Evolutionary conservation across 92 coral and sea anemone genomes (phyloP), one percentile per base, ranked within the genome.

Genomic region (Anthopleura xanthogrammica): DNA sequence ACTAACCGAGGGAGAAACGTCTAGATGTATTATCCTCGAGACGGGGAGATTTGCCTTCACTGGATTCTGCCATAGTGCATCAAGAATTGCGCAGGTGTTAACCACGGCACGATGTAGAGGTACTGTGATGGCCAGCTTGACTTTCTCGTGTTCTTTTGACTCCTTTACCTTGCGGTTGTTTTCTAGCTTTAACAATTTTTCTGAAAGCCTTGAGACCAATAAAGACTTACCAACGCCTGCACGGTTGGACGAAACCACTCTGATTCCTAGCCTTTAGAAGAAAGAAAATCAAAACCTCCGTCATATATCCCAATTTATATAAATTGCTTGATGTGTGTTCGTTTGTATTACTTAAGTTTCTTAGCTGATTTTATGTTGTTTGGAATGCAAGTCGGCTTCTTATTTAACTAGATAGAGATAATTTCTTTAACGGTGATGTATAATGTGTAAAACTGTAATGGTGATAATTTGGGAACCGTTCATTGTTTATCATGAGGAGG

Each of bases 151-250:
- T 24, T 60, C 72, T 42, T 76, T 24, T 2, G 39, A 16, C 29
- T 87, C 70, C 46, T 60, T 70, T 12, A 85, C 75, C 43, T 68
- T 72, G 50, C 75, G 83, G 82, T 89, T 93, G 86, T 88, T 90
- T 57, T 81, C 77, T 39, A 94, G 88, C 24, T 89, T 83, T 29
- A 72, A 83, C 52, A 95, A 80, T 78, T 90, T 79, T 75, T 90
- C 90, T 17, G 86, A 78, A 50, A 95, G 80, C 40, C 94, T 89
- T 62, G 87, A 79, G n/a, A 89, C 91, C 68, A 86, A 85, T 17
- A 94, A 86, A 9, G 92, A 86, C 76, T 94, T 94, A 2, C 98
- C 98, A 57, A 90, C 83, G 42, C 98, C 98, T 17, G 94, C 94
- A 75, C 98, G 90, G 14, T 75, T 81, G 1, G 98, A 94, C 16